Evolutionary conservation across 2,797 vertebrate genomes (phyloP).

Genomic region (Sus cebifrons): DNA sequence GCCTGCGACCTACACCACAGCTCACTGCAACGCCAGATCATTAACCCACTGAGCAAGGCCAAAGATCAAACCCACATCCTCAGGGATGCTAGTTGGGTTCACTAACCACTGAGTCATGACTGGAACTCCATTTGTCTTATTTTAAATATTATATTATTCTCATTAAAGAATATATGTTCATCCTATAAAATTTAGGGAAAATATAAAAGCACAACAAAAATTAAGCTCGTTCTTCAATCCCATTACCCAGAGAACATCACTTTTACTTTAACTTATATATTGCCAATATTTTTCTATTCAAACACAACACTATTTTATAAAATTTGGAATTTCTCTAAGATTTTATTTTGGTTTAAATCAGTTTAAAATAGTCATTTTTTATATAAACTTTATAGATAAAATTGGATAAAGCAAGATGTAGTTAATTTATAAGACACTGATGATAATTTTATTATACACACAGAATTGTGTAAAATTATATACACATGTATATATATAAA

Average conservation of each 20-base stretch:
- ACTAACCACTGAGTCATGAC: no score
- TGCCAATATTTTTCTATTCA: conserved; percentile 41
- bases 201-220: conserved; percentile 48
- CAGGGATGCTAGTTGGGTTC: no score
- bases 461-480: neutral
- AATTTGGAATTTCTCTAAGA: conserved; percentile 7
- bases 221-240: conserved; percentile 7
- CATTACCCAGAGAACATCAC: neutral
- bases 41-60: no score
- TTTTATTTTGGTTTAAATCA: conserved; percentile 44
- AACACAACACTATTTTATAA: conserved; percentile 23
- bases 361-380: conserved; percentile 50
- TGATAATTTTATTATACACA: conserved; percentile 40
- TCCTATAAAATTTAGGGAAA: conserved; percentile 49
- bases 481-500: conserved; percentile 1
- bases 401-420: conserved; percentile 49
- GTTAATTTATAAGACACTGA: conserved; percentile 37
- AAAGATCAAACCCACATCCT: no score
- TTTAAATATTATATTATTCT: conserved; percentile 56
- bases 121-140: neutral
- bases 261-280: conserved; percentile 21
- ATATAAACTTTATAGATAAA: conserved; percentile 4
- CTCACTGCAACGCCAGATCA: no score
- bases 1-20: no score
- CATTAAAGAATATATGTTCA: conserved; percentile 51